These are phyloP conservation scores for Eupithecia insigniata DNA, from an alignment of 2,888 invertebrate species.

Conservation along the genomic window DNA sequence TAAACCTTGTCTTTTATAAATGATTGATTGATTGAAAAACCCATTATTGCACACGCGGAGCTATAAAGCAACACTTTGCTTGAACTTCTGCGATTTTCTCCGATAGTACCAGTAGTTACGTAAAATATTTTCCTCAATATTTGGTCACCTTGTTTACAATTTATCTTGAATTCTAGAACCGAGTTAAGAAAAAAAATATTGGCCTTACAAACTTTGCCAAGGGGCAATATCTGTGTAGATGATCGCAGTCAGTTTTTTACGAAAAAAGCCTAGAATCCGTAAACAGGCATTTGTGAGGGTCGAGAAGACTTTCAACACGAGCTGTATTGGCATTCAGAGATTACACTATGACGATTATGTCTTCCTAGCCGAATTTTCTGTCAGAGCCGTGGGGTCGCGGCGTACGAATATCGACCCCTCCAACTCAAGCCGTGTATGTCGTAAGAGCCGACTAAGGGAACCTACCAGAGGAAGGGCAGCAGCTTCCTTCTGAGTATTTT, in stretches of 20 bases:
- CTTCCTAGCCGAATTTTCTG: not conserved
- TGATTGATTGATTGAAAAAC: no score
- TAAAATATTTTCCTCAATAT: not conserved
- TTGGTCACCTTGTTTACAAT: not conserved
- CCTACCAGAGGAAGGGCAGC: no score
- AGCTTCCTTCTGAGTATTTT: no score
- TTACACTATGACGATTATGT: not conserved
- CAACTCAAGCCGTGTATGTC: no score
- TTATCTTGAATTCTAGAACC: not conserved
- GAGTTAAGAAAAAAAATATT: slow-evolving; percentile 17
- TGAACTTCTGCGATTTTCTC: not conserved
- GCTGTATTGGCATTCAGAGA: not conserved
- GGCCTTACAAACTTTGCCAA: slow-evolving; percentile 38
- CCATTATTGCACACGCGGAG: no score
- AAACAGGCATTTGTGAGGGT: slow-evolving; percentile 57
- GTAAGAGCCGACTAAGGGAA: no score
- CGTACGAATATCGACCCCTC: no score
- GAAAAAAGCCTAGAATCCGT: slow-evolving; percentile 61
- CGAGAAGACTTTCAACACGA: slow-evolving; percentile 44
- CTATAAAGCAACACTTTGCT: no score
- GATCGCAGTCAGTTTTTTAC: slow-evolving; percentile 54
- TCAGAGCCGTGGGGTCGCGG: no score
- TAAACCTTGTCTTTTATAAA: no score
- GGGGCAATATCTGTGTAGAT: slow-evolving; percentile 49
- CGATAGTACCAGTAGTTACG: not conserved